Base-by-base conservation (phyloP, 1,140 invertebrate species). In the Rhopalosiphum padi region DNA sequence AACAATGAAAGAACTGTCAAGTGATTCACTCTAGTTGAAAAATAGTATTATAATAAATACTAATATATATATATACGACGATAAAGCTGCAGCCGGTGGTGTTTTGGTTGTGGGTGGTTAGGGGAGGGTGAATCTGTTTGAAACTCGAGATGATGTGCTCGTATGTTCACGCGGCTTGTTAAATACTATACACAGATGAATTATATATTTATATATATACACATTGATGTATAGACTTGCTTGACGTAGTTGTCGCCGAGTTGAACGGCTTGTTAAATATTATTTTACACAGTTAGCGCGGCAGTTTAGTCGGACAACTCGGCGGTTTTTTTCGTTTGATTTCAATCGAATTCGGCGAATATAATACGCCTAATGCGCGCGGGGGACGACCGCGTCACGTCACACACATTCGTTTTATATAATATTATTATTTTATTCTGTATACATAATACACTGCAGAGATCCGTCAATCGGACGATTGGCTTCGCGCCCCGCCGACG, bases 351-450 rank as follows among this genome's bases (percentile, higher is more conserved):
- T 77, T n/a, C 5, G n/a, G 4, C 60, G 30, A 77, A 77, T 6
- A n/a, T 77, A 77, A 77, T 77, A 77, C 60, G 60, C 60, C 30
- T 77, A n/a, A 77, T 77, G n/a, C n/a, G 30, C 30, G n/a, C n/a
- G 60, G 60, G 15, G 60, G 30, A n/a, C 30, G 60, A n/a, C 60
- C 30, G 30, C 60, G 60, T 77, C 60, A 77, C n/a, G 60, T 77
- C 60, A 77, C 60, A 77, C 60, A 35, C 60, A n/a, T n/a, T n/a
- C 60, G 60, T n/a, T 77, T 77, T 77, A 30, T 77, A 77, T 77
- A 77, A 77, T 77, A 68, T 68, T 68, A 77, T 77, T 77, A 77
- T 77, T 68, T 68, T n/a, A 77, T 68, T 77, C n/a, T 37, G n/a
- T 18, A 48, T 48, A 48, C 11, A n/a, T 46, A 11, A 11, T 8